A percentile compares a stretch with the other conserved stretches of the same genome.
Conservation (phyloP, 2,113 vertebrate genomes). For the Catharus bicknelli region DNA sequence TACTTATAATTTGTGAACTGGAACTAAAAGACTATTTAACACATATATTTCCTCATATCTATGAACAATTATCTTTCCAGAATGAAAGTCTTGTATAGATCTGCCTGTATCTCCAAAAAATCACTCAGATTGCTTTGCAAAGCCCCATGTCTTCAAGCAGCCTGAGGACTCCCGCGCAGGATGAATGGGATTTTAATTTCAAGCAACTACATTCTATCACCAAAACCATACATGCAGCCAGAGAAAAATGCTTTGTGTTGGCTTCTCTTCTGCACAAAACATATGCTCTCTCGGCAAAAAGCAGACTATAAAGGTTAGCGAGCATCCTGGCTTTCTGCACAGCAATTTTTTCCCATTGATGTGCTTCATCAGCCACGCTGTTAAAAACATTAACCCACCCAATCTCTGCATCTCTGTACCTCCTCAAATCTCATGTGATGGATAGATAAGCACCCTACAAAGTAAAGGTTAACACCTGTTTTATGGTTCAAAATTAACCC, state of each 20-base stretch:
- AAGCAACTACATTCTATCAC: constrained; percentile 2
- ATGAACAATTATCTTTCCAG: background rate
- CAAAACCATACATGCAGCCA: background rate
- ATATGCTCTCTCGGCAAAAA: background rate
- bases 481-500: background rate
- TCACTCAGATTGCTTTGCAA: background rate
- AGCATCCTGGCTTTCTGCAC: background rate
- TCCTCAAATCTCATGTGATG: background rate
- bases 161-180: rapidly evolving
- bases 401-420: background rate
- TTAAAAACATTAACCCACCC: background rate
- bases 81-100: background rate
- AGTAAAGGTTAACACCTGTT: background rate
- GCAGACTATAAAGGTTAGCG: background rate
- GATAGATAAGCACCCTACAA: background rate
- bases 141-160: background rate
- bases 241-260: background rate
- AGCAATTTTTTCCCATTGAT: background rate
- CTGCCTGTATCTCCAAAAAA: background rate
- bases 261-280: constrained; percentile 9
- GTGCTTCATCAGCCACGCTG: background rate
- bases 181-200: constrained; percentile 34
- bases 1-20: background rate
- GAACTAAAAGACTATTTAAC: background rate
- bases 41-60: background rate